Evolutionary conservation across 2,888 invertebrate species (phyloP).

Genomic region (Trisateles emortualis): DNA sequence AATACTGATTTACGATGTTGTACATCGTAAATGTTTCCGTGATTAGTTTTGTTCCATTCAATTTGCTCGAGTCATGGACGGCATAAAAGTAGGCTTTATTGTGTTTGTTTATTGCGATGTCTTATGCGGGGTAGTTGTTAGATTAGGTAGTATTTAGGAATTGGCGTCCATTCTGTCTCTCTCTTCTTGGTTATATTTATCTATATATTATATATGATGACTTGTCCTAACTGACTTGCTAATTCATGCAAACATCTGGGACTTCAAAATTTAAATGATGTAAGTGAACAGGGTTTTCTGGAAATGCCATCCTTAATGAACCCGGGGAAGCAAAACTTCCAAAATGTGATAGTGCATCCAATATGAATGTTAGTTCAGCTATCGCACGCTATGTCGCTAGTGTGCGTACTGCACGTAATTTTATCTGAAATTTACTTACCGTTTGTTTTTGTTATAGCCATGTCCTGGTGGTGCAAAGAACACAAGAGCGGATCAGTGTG

Average conservation of each 20-base stretch:
- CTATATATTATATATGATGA: no score
- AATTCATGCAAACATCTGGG: no score
- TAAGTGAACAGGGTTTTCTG: no score
- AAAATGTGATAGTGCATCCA: no score
- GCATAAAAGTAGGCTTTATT: constrained; percentile 25
- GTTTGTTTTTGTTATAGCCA: constrained; percentile 79
- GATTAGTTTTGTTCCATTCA: constrained; percentile 61
- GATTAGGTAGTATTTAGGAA: not conserved
- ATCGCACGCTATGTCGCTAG: no score
- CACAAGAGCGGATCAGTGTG: constrained; percentile 91
- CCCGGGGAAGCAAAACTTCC: no score
- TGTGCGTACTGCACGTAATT: no score
- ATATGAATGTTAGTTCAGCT: not conserved
- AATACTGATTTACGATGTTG: constrained; percentile 53
- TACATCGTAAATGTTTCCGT: constrained; percentile 56
- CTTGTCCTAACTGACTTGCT: no score
- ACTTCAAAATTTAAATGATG: no score
- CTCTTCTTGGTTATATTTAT: no score
- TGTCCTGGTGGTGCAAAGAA: constrained; percentile 88
- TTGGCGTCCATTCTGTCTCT: no score
- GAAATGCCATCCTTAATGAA: no score
- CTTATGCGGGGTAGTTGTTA: constrained; percentile 3
- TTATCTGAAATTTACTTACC: not conserved
- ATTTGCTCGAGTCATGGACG: constrained; percentile 31
- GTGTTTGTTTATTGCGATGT: constrained; percentile 16